These are phyloP conservation scores for Charaxes varanes DNA, from an alignment of 1,140 invertebrate genomes.

Conservation along the genomic window DNA sequence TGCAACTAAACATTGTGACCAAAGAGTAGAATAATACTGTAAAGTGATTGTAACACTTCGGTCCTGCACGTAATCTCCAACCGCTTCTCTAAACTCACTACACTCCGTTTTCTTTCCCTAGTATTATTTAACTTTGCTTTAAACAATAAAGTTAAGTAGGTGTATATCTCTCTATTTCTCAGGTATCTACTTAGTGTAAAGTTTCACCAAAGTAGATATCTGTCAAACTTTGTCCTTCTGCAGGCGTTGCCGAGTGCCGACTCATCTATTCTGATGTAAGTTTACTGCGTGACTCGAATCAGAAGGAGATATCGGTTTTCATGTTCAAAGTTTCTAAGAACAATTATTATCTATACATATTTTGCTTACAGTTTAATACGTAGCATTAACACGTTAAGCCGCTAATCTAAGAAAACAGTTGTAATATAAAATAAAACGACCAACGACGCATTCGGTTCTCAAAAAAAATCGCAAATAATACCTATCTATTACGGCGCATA, in stretches of 20 bases:
- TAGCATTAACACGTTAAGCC: constrained; percentile 36
- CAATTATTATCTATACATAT: no score
- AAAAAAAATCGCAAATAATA: constrained; percentile 63
- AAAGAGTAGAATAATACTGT: no score
- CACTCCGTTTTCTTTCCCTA: constrained; percentile 9
- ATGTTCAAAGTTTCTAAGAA: constrained; percentile 7
- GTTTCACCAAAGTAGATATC: constrained; percentile 20
- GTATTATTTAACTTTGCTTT: constrained; percentile 11
- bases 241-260: constrained; percentile 13
- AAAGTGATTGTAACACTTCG: no score
- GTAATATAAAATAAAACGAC: no score
- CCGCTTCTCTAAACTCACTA: constrained; percentile 3
- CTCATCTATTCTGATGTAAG: constrained; percentile 20
- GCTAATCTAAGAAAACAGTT: constrained; percentile 27
- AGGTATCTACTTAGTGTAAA: constrained; percentile 12
- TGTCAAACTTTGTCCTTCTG: constrained; percentile 19
- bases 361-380: background rate
- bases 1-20: no score
- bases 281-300: constrained; percentile 20
- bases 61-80: constrained; percentile 10
- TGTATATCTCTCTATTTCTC: constrained; percentile 13
- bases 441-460: no score
- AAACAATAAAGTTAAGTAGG: constrained; percentile 13
- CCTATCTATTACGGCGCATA: constrained; percentile 68
- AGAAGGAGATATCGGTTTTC: constrained; percentile 13